These are phyloP conservation scores for Gouania willdenowi DNA, from an alignment of 2,797 vertebrate species.

Conservation along the genomic window DNA sequence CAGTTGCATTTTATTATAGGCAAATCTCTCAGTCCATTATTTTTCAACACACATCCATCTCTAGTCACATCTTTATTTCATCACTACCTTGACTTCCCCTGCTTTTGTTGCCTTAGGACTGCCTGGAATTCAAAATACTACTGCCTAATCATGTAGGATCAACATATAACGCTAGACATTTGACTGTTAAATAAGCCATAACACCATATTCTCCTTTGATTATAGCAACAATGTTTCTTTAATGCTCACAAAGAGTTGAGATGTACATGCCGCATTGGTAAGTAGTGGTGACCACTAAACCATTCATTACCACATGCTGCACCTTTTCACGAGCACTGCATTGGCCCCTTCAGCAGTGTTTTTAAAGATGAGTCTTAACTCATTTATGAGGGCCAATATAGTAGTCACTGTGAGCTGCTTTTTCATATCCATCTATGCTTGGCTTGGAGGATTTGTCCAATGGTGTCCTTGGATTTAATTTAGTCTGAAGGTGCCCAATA, in stretches of 20 bases:
- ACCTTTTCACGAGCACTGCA: constrained; percentile 5
- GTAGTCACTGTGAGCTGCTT: constrained; percentile 14
- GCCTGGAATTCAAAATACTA: background rate
- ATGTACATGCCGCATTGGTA: constrained; percentile 1
- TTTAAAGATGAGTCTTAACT: constrained; percentile 1
- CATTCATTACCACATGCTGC: constrained; percentile 1
- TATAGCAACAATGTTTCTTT: constrained; percentile 4
- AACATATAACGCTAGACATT: background rate
- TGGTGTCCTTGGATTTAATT: constrained; percentile 59
- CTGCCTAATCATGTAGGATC: background rate
- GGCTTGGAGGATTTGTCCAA: constrained; percentile 41
- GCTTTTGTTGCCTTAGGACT: background rate
- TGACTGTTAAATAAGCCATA: background rate
- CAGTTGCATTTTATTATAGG: background rate
- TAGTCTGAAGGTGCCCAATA: constrained; percentile 26
- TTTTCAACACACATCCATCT: background rate
- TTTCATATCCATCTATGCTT: constrained; percentile 32
- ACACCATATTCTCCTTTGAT: background rate
- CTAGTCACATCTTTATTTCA: background rate
- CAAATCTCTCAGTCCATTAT: background rate
- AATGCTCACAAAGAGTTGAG: background rate
- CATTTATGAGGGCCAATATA: constrained; percentile 28
- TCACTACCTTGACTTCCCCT: background rate
- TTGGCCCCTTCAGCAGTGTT: constrained; percentile 1
- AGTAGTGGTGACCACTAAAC: background rate